Base-by-base conservation (phyloP, 2,797 vertebrate genomes). In the Melanotaenia maccullochi region DNA sequence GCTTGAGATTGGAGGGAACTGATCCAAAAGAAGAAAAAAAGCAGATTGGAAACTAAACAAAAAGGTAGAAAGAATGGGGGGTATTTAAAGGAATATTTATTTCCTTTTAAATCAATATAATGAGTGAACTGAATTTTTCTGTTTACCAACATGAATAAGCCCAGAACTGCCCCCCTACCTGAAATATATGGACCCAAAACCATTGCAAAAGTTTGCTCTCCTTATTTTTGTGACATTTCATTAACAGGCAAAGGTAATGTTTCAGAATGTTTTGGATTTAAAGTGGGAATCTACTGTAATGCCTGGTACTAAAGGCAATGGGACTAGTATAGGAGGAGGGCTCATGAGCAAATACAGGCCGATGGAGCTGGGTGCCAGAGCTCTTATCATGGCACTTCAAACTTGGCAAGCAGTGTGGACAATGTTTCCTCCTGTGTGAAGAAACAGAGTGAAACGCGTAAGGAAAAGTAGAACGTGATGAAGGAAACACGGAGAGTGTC, bases 351-450 rank as follows among this genome's bases (percentile, higher is more conserved):
- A 75, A 62, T 3, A 60, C 22, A 60, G 68, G 79, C 76, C 73
- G 66, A 80, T 74, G 24, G 20, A 44, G 67, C 66, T 63, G 3
- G 2, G 56, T 60, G 65, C 55, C 68, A 57, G 38, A 47, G 51
- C 57, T 70, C 44, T 70, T 79, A 78, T 79, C 61, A 61, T 56
- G 75, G 51, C 71, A 72, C 79, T 83, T 65, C 18, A 66, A 76
- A 68, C 57, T 62, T 76, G 78, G 80, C 71, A 60, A 49, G 71
- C 78, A 18, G 66, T 60, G 66, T 13, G 33, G 57, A 73, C 59
- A 65, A 71, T 60, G 63, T 76, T 65, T 75, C 58, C 71, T 72
- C 67, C 73, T 51, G 44, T 49, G 5, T 55, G 56, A 74, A 71
- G 60, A 69, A 64, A 67, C 58, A 35, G 68, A 72, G 28, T 32